Conservation (phyloP, 53 echinoderm and acorn worm species). For the Astropecten irregularis region DNA sequence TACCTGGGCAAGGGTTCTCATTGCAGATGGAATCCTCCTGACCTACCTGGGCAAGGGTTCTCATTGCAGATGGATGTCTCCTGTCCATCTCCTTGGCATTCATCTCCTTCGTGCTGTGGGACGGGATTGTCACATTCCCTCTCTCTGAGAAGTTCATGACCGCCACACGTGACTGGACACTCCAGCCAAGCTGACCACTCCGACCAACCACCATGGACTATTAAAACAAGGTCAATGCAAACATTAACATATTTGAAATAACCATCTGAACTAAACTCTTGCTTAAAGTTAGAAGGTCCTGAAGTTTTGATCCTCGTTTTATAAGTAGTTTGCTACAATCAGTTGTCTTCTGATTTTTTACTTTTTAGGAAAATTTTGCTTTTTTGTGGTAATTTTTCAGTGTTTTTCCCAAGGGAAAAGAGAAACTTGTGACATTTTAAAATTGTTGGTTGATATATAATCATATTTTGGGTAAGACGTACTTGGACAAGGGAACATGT, state of each 20-base stretch:
- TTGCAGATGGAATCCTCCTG: slow-evolving; percentile 42
- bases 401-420: too few species aligned
- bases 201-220: slow-evolving; percentile 78
- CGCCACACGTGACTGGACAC: slow-evolving; percentile 80
- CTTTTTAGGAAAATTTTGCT: too few species aligned
- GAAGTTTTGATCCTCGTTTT: too few species aligned
- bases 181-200: slow-evolving; percentile 68
- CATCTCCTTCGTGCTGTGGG: slow-evolving; percentile 55
- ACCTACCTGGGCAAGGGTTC: slow-evolving; percentile 74
- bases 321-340: too few species aligned
- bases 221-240: neutral
- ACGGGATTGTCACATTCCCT: slow-evolving; percentile 60
- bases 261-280: neutral
- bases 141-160: slow-evolving; percentile 31
- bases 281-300: too few species aligned
- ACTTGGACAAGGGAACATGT: slow-evolving; percentile 81
- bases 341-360: too few species aligned
- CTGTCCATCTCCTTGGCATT: slow-evolving; percentile 33
- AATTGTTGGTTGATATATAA: neutral
- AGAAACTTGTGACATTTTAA: too few species aligned
- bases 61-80: slow-evolving; percentile 58
- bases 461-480: neutral
- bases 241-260: neutral
- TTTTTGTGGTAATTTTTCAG: too few species aligned
- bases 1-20: too few species aligned